phyloP scores from a whole-genome alignment of 2,113 vertebrate genomes.

The Neoarius graeffei region DNA sequence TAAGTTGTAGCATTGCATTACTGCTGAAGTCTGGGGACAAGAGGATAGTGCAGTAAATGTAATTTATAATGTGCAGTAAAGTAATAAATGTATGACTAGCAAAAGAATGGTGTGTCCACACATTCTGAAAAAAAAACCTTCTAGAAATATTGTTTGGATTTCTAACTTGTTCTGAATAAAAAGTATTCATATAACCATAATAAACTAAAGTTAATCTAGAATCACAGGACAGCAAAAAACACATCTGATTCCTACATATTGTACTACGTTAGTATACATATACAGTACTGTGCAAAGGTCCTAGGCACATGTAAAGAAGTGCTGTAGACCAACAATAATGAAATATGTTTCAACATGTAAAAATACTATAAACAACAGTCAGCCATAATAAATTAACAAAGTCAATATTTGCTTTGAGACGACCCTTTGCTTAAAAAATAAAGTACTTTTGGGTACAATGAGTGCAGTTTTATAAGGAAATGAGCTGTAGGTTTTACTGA shows the following conservation, averaged over 20 bases:
- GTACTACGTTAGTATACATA: neutral
- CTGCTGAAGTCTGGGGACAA: neutral
- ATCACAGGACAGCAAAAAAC: neutral
- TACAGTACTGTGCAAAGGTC: neutral
- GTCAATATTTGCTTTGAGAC: too few relatives aligned
- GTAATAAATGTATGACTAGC: neutral
- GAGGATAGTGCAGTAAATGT: neutral
- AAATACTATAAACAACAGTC: too few relatives aligned
- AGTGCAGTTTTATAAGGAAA: too few relatives aligned
- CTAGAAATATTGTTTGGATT: neutral
- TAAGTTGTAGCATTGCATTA: neutral
- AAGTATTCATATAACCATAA: neutral
- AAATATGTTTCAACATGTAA: too few relatives aligned
- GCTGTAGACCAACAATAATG: too few relatives aligned
- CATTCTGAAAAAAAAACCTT: neutral
- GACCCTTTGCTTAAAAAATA: too few relatives aligned
- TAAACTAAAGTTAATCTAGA: neutral
- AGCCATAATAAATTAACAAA: too few relatives aligned
- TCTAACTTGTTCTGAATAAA: neutral
- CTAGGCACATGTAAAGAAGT: too few relatives aligned
- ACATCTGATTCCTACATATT: neutral
- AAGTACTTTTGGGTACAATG: too few relatives aligned
- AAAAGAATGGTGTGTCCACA: neutral
- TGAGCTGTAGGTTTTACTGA: too few relatives aligned
- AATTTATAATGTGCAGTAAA: too few relatives aligned